A percentile compares a stretch with the other conserved stretches of the same genome.
These are phyloP conservation scores for Willisornis vidua DNA, from an alignment of 2,113 vertebrate genomes.

Conservation along the genomic window DNA sequence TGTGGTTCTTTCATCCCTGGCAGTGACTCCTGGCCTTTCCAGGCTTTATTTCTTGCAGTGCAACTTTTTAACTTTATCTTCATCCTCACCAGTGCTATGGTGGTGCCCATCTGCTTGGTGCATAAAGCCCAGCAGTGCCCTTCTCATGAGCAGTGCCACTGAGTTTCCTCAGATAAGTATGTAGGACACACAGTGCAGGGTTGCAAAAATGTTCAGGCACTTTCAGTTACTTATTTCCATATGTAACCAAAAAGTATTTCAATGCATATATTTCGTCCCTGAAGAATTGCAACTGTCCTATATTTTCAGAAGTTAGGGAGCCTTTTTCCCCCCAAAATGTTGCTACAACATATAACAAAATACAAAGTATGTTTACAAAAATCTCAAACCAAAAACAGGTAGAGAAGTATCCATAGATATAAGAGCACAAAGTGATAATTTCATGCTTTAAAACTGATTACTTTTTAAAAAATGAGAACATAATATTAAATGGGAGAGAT, in stretches of 20 bases:
- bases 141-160: accelerated
- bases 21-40: background rate
- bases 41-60: background rate
- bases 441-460: background rate
- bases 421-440: background rate
- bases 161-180: background rate
- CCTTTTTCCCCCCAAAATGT: background rate
- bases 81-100: background rate
- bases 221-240: background rate
- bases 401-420: background rate
- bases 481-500: background rate
- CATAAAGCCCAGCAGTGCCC: background rate
- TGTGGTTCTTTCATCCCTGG: background rate
- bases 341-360: background rate
- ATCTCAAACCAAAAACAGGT: background rate
- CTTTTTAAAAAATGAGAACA: background rate
- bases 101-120: background rate
- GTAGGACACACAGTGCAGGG: background rate
- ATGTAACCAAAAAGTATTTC: background rate
- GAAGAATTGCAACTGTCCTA: background rate
- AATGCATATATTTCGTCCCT: background rate
- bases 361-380: background rate
- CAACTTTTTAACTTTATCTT: background rate
- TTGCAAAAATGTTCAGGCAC: background rate
- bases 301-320: background rate